Percentiles rank a stretch among this genome's conserved stretches.
Conservation (phyloP, 2,113 vertebrate genomes). For the Propithecus coquereli region DNA sequence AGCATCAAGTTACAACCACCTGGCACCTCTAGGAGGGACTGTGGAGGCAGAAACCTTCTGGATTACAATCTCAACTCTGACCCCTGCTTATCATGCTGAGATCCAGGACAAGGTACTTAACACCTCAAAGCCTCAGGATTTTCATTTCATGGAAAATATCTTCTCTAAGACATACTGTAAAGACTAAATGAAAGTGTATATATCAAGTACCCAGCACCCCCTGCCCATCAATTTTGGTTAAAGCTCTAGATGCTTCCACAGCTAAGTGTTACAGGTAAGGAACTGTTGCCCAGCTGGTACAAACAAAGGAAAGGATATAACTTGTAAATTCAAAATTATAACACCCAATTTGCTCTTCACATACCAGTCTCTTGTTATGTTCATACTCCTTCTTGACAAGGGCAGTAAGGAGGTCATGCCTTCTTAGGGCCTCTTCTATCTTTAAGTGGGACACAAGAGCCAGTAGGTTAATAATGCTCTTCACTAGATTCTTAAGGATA, state of each 20-base stretch:
- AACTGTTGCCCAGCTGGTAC: background rate
- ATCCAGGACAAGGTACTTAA: background rate
- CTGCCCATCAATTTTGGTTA: background rate
- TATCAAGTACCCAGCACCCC: background rate
- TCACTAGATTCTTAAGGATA: background rate
- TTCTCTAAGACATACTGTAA: background rate
- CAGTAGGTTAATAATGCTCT: background rate
- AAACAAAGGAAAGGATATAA: background rate
- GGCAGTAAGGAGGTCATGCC: conserved; percentile 88
- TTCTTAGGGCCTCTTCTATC: conserved; percentile 91
- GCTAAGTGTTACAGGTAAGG: background rate
- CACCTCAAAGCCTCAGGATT: conserved; percentile 7
- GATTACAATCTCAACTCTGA: background rate
- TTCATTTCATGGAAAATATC: background rate
- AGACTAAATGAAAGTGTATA: background rate
- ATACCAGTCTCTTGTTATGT: conserved; percentile 92
- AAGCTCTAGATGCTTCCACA: background rate
- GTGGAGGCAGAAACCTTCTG: background rate
- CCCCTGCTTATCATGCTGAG: background rate
- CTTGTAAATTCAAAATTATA: background rate
- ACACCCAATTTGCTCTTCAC: conserved; percentile 57
- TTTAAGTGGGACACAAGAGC: conserved; percentile 66
- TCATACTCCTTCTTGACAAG: conserved; percentile 91
- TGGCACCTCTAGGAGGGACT: background rate
- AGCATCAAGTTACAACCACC: background rate